These are phyloP conservation scores for Tenthredo amoena DNA, from an alignment of 2,888 invertebrate species.

Conservation along the genomic window DNA sequence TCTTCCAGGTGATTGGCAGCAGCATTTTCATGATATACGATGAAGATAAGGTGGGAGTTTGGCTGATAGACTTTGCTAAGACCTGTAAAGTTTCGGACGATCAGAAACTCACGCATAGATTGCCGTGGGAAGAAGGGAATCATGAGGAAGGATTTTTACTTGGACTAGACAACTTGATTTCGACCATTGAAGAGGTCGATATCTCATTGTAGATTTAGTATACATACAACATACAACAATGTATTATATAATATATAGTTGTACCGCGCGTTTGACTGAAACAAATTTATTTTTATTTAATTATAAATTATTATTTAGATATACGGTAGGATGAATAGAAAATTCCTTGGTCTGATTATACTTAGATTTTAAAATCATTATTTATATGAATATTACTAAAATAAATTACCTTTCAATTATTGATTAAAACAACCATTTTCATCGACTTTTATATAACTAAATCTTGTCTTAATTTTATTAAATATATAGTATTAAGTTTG, in stretches of 20 bases:
- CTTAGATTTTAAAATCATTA: constrained; percentile 33
- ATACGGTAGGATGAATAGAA: background rate
- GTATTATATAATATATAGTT: background rate
- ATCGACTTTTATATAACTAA: too few relatives aligned
- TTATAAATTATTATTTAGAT: constrained; percentile 52
- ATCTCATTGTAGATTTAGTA: constrained; percentile 43
- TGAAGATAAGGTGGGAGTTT: constrained; percentile 91
- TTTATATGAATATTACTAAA: constrained; percentile 34
- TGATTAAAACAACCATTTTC: background rate
- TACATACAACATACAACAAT: background rate
- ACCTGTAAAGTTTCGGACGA: constrained; percentile 88
- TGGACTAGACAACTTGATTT: constrained; percentile 95
- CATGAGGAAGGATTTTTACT: constrained; percentile 97
- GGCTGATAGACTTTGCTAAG: constrained; percentile 99
- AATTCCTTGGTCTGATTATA: constrained; percentile 55
- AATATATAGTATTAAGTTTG: too few relatives aligned
- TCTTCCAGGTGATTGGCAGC: constrained; percentile 88
- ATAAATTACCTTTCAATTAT: constrained; percentile 41
- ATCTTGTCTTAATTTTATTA: too few relatives aligned
- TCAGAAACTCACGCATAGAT: constrained; percentile 87
- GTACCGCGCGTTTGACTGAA: constrained; percentile 44
- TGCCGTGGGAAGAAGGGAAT: constrained; percentile 94
- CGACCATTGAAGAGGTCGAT: constrained; percentile 81
- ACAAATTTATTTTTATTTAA: constrained; percentile 46
- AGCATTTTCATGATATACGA: constrained; percentile 97